Percentiles rank a stretch among this genome's conserved stretches.
Evolutionary conservation across 2,113 vertebrate species (phyloP).

Genomic region (Monopterus albus): DNA sequence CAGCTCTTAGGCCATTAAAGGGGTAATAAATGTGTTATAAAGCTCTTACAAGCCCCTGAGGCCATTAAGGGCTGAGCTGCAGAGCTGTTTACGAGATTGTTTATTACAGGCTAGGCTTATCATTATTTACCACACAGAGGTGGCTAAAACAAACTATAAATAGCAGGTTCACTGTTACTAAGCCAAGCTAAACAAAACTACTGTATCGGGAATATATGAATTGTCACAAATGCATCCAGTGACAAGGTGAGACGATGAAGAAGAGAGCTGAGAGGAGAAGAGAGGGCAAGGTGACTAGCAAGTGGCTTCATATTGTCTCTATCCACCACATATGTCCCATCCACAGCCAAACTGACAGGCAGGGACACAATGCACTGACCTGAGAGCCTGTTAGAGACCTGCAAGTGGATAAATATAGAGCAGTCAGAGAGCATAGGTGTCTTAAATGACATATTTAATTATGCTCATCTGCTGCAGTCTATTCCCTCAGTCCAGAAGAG

Average conservation of each 20-base stretch:
- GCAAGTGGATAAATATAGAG: slow-evolving; percentile 75
- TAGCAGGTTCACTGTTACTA: slow-evolving; percentile 52
- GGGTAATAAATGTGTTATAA: slow-evolving; percentile 83
- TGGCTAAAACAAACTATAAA: slow-evolving; percentile 70
- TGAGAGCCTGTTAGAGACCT: slow-evolving; percentile 64
- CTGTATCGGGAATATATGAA: slow-evolving; percentile 26
- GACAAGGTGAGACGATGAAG: slow-evolving; percentile 50
- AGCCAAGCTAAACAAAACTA: slow-evolving; percentile 46
- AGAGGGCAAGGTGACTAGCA: slow-evolving; percentile 51
- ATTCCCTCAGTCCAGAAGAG: slow-evolving; percentile 46
- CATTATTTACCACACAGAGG: slow-evolving; percentile 72
- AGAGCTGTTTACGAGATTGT: slow-evolving; percentile 81
- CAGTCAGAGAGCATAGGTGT: slow-evolving; percentile 55
- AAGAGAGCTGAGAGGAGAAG: slow-evolving; percentile 20
- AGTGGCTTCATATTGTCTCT: slow-evolving; percentile 59
- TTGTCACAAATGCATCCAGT: slow-evolving; percentile 45
- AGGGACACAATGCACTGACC: slow-evolving; percentile 69
- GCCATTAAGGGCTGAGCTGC: slow-evolving; percentile 74
- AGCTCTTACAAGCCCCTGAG: slow-evolving; percentile 77
- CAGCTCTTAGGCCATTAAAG: slow-evolving; percentile 74
- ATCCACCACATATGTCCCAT: slow-evolving; percentile 64
- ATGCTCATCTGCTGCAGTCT: slow-evolving; percentile 62
- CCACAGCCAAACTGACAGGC: slow-evolving; percentile 65
- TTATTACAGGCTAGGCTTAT: slow-evolving; percentile 80
- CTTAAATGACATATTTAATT: slow-evolving; percentile 77